phyloP scores from a whole-genome alignment of 2,888 invertebrate genomes.

The Chalcis sispes region DNA sequence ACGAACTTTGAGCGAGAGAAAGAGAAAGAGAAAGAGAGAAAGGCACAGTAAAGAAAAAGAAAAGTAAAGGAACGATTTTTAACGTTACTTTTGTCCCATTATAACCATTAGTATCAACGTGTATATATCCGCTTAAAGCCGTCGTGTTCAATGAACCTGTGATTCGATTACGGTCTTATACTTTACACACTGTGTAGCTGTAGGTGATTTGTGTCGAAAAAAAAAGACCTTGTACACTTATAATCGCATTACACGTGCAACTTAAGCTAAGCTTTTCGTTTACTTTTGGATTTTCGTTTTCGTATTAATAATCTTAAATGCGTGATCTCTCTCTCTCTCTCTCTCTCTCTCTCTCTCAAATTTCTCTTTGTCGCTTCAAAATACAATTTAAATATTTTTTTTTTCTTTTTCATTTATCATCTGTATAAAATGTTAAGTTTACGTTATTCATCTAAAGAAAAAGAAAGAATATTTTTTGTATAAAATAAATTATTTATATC shows the following conservation, averaged over 20 bases:
- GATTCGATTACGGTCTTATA: conserved; percentile 38
- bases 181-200: not conserved
- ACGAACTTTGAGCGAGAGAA: no score
- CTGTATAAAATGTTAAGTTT: no score
- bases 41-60: not conserved
- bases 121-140: conserved; percentile 44
- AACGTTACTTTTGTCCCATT: conserved; percentile 2
- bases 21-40: no score
- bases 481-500: no score
- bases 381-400: no score
- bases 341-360: no score
- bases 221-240: not conserved
- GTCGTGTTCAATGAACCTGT: conserved; percentile 24
- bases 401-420: no score
- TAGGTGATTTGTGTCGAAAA: not conserved
- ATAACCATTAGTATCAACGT: conserved; percentile 20
- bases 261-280: not conserved
- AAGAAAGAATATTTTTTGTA: no score
- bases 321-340: no score
- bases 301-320: no score
- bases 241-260: conserved; percentile 25
- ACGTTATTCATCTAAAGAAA: no score
- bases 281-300: conserved; percentile 24
- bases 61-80: not conserved
- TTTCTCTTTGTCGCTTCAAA: no score